A percentile compares a stretch with the other conserved stretches of the same genome.
phyloP scores from a whole-genome alignment of 1,140 invertebrate species.

The Bombus waltoni region DNA sequence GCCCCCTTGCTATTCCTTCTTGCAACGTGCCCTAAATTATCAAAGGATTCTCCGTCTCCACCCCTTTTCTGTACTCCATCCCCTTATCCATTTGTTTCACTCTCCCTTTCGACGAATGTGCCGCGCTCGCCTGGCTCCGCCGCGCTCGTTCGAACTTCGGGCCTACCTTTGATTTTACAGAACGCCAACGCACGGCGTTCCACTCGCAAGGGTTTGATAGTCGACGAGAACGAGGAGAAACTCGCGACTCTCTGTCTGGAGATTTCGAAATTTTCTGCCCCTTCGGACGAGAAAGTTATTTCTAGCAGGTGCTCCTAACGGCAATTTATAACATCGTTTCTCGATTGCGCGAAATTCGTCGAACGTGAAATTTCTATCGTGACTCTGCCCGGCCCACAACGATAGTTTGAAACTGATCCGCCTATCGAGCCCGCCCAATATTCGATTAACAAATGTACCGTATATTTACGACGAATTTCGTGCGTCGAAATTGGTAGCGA shows the following conservation, averaged over 20 bases:
- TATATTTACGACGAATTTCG: not conserved
- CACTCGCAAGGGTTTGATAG: not conserved
- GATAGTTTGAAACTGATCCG: not conserved
- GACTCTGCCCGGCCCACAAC: not conserved
- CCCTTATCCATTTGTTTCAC: conserved; percentile 1
- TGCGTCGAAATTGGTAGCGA: not conserved
- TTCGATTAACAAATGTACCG: not conserved
- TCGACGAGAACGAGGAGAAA: too few species aligned
- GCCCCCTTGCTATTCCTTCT: conserved; percentile 54
- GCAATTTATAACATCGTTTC: not conserved
- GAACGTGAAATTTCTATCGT: conserved; percentile 1
- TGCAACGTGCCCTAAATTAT: conserved; percentile 69
- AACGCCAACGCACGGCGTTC: not conserved
- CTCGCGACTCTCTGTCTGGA: too few species aligned
- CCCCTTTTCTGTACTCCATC: not conserved
- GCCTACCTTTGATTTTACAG: conserved; percentile 32
- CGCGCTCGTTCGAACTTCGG: not conserved
- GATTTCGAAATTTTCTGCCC: too few species aligned
- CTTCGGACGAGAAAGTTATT: too few species aligned
- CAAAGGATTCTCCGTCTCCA: conserved; percentile 59
- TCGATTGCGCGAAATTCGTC: conserved; percentile 10
- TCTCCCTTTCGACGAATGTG: conserved; percentile 24
- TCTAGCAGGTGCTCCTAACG: not conserved
- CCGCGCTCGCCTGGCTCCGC: not conserved
- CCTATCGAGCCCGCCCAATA: not conserved